Evolutionary conservation across 2,888 invertebrate species (phyloP), one percentile per base, ranked within the genome.

Genomic region (Griposia aprilina): DNA sequence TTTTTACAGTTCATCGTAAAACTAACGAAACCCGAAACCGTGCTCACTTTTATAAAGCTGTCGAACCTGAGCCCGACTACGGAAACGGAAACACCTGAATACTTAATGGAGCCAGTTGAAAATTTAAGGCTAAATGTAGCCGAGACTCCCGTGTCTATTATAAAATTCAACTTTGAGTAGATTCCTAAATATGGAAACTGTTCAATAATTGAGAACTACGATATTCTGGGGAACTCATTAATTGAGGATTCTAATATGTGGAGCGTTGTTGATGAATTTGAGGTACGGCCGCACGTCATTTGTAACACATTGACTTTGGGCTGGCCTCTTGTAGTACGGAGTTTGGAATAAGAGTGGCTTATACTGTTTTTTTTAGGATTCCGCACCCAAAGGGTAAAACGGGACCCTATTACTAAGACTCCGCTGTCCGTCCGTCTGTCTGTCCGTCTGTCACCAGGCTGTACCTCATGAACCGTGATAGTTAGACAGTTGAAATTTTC

Each of bases 121-220:
- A 83, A 75, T 80, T 73, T 66, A 75, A 80, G 41, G 66, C 78
- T 80, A 80, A 81, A 87, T 85, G 80, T 81, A 70, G 85, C 77
- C 50, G 36, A 65, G 57, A 60, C 76, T 70, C 76, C 5, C 0
- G 36, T 11, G 59, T 60, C 76, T 71, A 68, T 85, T 77, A 78
- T 72, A 79, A 80, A 81, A 80, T 75, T 76, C 60, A 66, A 59
- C 62, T 59, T 66, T 52, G n/a, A 72, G 66, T 67, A 63, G 20
- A 57, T 72, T 78, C n/a, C 63, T 85, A 60, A 82, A 82, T 82
- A 82, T 78, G 73, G 70, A 73, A 74, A 36, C 66, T 73, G 45
- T 45, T 85, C 63, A 75, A 75, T 26, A 41, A 75, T 82, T 76
- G 30, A 50, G 17, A 26, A 23, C 48, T 41, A 4, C 1, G n/a